Evolutionary conservation across 2,113 vertebrate genomes (phyloP), one percentile per base, ranked within the genome.

Genomic region (Bettongia penicillata): DNA sequence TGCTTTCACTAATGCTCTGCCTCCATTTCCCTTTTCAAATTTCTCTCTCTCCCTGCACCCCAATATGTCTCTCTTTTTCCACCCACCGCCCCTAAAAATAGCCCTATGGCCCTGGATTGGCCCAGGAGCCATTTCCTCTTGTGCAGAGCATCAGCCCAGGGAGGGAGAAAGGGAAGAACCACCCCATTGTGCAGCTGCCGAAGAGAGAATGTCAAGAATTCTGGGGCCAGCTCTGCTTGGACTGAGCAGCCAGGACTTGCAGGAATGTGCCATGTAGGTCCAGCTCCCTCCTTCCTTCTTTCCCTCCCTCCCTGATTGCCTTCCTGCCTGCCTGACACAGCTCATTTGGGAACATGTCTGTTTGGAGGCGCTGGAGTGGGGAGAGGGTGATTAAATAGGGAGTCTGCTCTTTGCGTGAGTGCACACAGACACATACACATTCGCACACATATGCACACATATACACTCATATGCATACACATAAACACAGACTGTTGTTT

Each of bases 221-320:
- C 98, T 98, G 97, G 97, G 97, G 97, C 96, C 96, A 96, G 98
- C 98, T 98, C 98, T 98, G 98, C 98, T 99, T 98, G 98, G 97
- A 98, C 96, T 98, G 98, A 98, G 98, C 98, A 98, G 97, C 97
- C 94, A 91, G 98, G 98, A 98, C 98, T 98, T 0, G 0, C 92
- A 98, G 98, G 98, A 98, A 98, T 99, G 98, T 0, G 0, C 97
- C 95, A 96, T 77, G 94, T 0, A 55, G 97, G 97, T 98, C 98
- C 98, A 98, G 98, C 98, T 98, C 97, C 37, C 61, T n/a, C 31
- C 61, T 19, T 77, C n/a, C 68, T 84, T 84, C 68, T 84, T 37
- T 84, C 68, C 68, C 68, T 84, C 68, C 68, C n/a, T 84, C 68
- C 68, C 68, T 23, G 37, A 43, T 84, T 84, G 68, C 68, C 68